phyloP scores from a whole-genome alignment of 2,113 vertebrate species.

The Phaethornis superciliosus region DNA sequence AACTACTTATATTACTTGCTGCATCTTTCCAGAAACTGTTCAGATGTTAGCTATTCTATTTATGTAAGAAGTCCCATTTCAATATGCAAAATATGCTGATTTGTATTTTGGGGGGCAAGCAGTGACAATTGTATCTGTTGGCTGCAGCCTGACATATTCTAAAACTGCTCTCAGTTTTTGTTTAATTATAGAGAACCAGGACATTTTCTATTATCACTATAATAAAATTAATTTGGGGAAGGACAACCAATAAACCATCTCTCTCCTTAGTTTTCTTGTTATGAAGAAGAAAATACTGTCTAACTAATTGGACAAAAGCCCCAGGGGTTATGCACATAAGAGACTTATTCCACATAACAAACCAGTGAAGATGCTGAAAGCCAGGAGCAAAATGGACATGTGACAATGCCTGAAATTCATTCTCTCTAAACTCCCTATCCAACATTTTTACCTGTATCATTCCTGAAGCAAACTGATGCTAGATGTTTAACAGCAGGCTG shows the following conservation, averaged over 20 bases:
- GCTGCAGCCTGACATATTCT: neutral
- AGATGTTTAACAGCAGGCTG: neutral
- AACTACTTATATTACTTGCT: neutral
- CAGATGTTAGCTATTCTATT: neutral
- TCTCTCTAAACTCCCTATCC: neutral
- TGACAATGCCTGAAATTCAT: neutral
- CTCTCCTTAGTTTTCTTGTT: neutral
- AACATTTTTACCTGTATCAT: neutral
- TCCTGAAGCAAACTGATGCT: neutral
- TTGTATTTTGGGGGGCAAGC: neutral
- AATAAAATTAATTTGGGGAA: neutral
- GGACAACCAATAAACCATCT: neutral
- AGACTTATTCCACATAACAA: neutral
- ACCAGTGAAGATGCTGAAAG: neutral
- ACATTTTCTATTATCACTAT: neutral
- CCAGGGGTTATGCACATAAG: neutral
- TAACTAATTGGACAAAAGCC: neutral
- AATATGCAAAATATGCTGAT: neutral
- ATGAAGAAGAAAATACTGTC: neutral
- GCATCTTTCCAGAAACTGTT: neutral
- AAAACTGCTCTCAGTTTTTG: neutral
- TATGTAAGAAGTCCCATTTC: neutral
- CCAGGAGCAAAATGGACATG: neutral
- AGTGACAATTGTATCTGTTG: neutral
- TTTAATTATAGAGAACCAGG: neutral